Conservation (phyloP, 2,797 vertebrate species). For the Falco columbarius region DNA sequence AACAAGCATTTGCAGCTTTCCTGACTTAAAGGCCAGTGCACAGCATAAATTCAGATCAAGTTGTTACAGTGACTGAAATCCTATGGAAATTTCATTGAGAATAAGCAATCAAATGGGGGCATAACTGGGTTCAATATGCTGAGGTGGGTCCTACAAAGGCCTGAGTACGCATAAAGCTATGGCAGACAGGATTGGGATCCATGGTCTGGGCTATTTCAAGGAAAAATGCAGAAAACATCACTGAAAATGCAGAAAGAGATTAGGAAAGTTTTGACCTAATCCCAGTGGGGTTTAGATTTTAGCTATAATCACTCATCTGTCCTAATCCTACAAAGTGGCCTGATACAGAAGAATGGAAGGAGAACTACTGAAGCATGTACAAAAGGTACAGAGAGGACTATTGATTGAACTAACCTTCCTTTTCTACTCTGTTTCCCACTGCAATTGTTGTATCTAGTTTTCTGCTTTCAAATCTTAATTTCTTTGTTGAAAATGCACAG, state of each 20-base stretch:
- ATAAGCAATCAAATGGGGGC: not conserved
- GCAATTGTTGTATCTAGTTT: not conserved
- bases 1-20: not conserved
- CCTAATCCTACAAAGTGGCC: conserved; percentile 60
- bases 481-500: not conserved
- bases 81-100: conserved; percentile 25
- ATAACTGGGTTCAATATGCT: not conserved
- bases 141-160: not conserved
- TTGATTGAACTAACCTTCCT: conserved; percentile 60
- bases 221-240: not conserved
- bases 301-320: conserved; percentile 65
- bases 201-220: not conserved
- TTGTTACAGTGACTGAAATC: not conserved
- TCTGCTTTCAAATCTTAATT: conserved; percentile 21
- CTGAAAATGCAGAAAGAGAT: not conserved
- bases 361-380: conserved; percentile 57
- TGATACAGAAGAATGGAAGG: conserved; percentile 54
- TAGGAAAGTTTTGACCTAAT: conserved; percentile 40
- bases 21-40: not conserved
- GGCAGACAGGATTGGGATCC: not conserved
- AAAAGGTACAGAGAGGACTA: conserved; percentile 60
- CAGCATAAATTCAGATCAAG: not conserved
- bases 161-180: not conserved
- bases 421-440: conserved; percentile 58
- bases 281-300: conserved; percentile 40